A percentile compares a stretch with the other conserved stretches of the same genome.
These are phyloP conservation scores for Cydia amplana DNA, from an alignment of 1,140 invertebrate species.

Conservation along the genomic window DNA sequence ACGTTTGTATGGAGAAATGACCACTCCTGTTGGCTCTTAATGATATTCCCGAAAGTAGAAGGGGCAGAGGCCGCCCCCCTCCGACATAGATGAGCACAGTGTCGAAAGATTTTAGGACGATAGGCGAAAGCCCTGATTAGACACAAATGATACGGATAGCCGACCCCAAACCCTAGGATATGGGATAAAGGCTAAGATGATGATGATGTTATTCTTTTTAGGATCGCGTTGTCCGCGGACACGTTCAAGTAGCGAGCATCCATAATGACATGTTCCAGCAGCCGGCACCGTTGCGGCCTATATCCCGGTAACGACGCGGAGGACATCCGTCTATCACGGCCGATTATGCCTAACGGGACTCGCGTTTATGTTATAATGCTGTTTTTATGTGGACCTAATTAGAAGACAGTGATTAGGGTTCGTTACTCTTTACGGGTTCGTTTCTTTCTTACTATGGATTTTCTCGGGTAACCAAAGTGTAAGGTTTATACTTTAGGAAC, in stretches of 20 bases:
- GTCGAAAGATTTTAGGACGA: no score
- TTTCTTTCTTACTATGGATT: neutral
- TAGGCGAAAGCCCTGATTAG: no score
- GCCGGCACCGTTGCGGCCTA: constrained; percentile 49
- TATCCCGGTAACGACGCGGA: constrained; percentile 46
- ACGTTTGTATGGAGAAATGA: no score
- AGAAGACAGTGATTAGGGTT: neutral
- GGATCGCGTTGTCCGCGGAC: neutral
- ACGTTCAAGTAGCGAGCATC: constrained; percentile 16
- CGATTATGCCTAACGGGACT: constrained; percentile 33
- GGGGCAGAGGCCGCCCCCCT: no score
- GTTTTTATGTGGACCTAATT: neutral
- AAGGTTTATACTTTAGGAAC: no score
- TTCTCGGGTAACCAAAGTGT: no score
- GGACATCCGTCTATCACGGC: constrained; percentile 47
- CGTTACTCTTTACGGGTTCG: neutral
- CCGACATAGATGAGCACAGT: no score
- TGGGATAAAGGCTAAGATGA: no score
- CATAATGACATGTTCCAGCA: constrained; percentile 22
- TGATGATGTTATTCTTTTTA: neutral
- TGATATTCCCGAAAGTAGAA: no score
- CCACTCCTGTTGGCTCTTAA: no score
- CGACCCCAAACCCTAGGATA: no score
- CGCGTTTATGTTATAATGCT: neutral
- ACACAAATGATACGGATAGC: no score